Percentiles rank a stretch among this genome's conserved stretches.
These are phyloP conservation scores for Pipistrellus pygmaeus DNA, from an alignment of 2,797 vertebrate genomes.

Conservation along the genomic window DNA sequence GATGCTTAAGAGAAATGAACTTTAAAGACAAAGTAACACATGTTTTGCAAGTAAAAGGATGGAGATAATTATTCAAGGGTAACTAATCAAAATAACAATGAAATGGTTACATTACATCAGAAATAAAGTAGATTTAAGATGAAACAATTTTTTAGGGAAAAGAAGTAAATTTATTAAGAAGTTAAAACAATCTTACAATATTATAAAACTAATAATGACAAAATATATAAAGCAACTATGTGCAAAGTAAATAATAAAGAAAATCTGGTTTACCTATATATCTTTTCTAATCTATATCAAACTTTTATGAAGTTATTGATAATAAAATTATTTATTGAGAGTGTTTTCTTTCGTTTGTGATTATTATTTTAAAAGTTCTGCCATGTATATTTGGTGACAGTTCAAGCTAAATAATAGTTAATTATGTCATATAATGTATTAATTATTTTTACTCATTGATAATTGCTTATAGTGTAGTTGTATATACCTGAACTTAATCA, in stretches of 20 bases:
- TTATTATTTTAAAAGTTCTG: background rate
- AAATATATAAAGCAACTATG: background rate
- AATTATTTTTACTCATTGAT: background rate
- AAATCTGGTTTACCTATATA: background rate
- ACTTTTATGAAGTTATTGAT: background rate
- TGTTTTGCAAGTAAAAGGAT: background rate
- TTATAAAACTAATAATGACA: background rate
- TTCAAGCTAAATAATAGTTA: background rate
- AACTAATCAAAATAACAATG: background rate
- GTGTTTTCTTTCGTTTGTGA: background rate
- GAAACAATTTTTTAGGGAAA: background rate
- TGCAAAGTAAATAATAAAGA: background rate
- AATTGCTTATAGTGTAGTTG: background rate
- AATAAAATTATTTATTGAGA: background rate
- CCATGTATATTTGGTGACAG: background rate
- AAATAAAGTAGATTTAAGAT: background rate
- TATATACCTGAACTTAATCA: background rate
- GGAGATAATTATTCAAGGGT: background rate
- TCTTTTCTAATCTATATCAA: background rate
- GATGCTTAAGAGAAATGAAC: background rate
- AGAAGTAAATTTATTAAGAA: background rate
- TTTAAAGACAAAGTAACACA: background rate
- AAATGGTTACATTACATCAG: background rate
- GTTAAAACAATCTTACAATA: background rate
- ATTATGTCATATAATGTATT: background rate